Evolutionary conservation across 2,888 invertebrate species (phyloP), one percentile per base, ranked within the genome.

Genomic region (Nemotelus nigrinus): DNA sequence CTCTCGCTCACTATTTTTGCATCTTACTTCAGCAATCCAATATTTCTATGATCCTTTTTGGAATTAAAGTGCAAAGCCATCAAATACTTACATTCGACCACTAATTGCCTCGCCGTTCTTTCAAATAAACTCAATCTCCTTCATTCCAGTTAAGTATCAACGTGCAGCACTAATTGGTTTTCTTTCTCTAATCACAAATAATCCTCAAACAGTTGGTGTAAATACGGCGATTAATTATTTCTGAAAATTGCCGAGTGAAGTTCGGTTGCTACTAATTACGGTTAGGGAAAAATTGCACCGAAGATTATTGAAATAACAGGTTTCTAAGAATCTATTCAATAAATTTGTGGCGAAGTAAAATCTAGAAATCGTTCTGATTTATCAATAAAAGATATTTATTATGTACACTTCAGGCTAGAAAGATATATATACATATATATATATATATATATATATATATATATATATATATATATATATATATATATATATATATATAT

Each of bases 401-500:
- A 53, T 10, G 10, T 53, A 53, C 53, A 10, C 53, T 53, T 53
- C 6, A 53, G 10, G 53, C 10, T 7, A 7, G 7, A 7, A 6
- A 53, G 10, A 10, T 53, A 53, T 53, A 53, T 53, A 53, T 53
- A 53, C 10, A 53, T 53, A 53, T 53, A 53, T 53, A 53, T 53
- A 53, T 53, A 53, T 53, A 53, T 53, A 53, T 53, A 53, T 53
- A 53, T 53, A 53, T 53, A 53, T 53, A 53, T 53, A 53, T 53
- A 53, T 53, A 53, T 53, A 53, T 53, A 53, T 53, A 53, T 53
- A 53, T 53, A 53, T 53, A 53, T 53, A 53, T 53, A 53, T 53
- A 53, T 53, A 53, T 53, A 53, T 25, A 25, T 25, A 25, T 25
- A 25, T 25, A 25, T 25, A 25, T 25, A 25, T 25, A 25, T 25